Base-by-base conservation (phyloP, 1,140 invertebrate species). In the Leptinotarsa undecemlineata region DNA sequence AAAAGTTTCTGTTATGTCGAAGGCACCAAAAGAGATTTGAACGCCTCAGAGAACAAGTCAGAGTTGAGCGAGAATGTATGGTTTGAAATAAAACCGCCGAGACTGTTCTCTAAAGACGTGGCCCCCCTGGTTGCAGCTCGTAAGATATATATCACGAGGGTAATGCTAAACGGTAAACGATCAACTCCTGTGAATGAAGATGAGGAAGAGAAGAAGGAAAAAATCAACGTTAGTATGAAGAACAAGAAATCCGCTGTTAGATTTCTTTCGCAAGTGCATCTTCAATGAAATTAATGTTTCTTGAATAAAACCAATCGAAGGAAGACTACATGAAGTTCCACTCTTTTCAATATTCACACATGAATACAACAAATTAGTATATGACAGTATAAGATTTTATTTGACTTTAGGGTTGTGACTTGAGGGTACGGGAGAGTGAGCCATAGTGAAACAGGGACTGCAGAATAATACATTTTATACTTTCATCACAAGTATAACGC, bases 231-330 rank as follows among this genome's bases (percentile, higher is more conserved):
- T 4, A 70, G 68, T 26, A 70, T 70, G 11, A 70, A 70, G 19
- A 70, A 48, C 11, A 70, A 70, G 26, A 70, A 70, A 57, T 70
- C 68, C 20, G 68, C 68, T 57, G 68, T 57, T 8, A 70, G 68
- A 23, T 70, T 70, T 11, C 68, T 70, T 21, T 42, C 68, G 13
- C 19, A 48, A 60, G 48, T 70, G n/a, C 19, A 70, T 70, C 48
- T 70, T 23, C 47, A 70, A 64, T 64, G 15, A 64, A 15, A 33
- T 42, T 11, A 42, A 42, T 11, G 33, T 42, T 42, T 42, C 33
- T 42, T 42, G 33, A 42, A 42, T 42, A 11, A 42, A 42, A 42
- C 33, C 11, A 8, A 42, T 42, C 11, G 33, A 11, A 11, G 33
- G 33, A 42, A 42, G 33, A 8, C 8, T 11, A 11, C 33, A 42